phyloP scores from a whole-genome alignment of 2,113 vertebrate species.

The Amblyornis subalaris region DNA sequence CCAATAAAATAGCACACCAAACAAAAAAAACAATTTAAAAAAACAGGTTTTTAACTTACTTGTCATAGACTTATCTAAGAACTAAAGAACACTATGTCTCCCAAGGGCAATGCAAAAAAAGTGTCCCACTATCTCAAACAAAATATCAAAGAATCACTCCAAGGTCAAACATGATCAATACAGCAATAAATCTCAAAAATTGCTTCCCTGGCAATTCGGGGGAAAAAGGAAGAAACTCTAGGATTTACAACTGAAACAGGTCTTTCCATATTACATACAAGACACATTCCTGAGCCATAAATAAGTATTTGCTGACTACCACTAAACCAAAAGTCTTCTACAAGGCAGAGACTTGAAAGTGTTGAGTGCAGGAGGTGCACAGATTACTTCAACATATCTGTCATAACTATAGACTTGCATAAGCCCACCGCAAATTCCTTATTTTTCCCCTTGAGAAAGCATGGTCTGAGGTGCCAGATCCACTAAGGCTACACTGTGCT shows the following conservation, averaged over 20 bases:
- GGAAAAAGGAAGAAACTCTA: background rate
- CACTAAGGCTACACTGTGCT: background rate
- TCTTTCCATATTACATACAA: background rate
- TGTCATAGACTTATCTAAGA: background rate
- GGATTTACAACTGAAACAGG: background rate
- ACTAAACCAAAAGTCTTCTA: background rate
- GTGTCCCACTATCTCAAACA: background rate
- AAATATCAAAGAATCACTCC: background rate
- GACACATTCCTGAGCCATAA: background rate
- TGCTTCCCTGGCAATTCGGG: background rate
- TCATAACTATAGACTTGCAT: background rate
- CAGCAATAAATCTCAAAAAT: background rate
- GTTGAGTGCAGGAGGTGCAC: accelerated
- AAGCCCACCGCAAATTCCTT: background rate
- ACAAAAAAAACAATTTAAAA: accelerated
- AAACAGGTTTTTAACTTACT: background rate
- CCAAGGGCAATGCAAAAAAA: background rate
- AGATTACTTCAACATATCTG: background rate
- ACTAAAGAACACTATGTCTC: background rate
- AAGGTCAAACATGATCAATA: background rate
- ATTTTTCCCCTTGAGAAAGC: background rate
- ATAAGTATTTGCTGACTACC: background rate
- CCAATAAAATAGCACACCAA: background rate
- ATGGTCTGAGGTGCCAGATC: background rate
- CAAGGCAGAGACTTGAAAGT: background rate